Base-by-base conservation (phyloP, 2,888 invertebrate species). In the Amblyjoppa fuscipennis region DNA sequence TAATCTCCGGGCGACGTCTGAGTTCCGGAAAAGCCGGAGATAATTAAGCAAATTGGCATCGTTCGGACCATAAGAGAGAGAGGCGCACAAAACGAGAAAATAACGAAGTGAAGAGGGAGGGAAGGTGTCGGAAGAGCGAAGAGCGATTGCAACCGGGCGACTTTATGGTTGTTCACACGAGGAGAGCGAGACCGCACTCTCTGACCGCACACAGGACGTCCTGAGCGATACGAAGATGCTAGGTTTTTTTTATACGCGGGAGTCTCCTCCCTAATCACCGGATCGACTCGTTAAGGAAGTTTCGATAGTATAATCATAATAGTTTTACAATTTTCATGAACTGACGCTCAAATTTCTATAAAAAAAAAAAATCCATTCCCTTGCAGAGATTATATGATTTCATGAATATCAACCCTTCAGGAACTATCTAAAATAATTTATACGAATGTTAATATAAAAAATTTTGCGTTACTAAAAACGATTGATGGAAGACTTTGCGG, bases 141-240 rank as follows among this genome's bases (percentile, higher is more conserved):
- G 73, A 20, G 80, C 73, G 82, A 92, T 91, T 91, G 90, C 88
- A 88, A 86, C 82, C 56, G 53, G n/a, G 61, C 61, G 34, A 83
- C 68, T 7, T 31, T 76, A 71, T 80, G 80, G 68, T 79, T 80
- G 78, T 88, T 89, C 89, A 84, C 88, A 85, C 89, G 88, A 82
- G 83, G 51, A 87, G 71, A 81, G 81, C 20, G 78, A 90, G 82
- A 92, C 91, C 92, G 87, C 91, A 90, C 79, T 85, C 49, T 85
- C 70, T 76, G 81, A 93, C 93, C 93, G 88, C 92, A 92, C 31
- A 85, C 91, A 93, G 93, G 93, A 93, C 89, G 91, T 93, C 93
- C 93, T 93, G 92, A 87, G 83, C 85, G 93, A 93, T 93, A 93
- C 87, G 89, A 85, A 85, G 88, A 90, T 91, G 89, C 89, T 89